Evolutionary conservation across 2,888 invertebrate species (phyloP), one percentile per base, ranked within the genome.

Genomic region (Merodon equestris): DNA sequence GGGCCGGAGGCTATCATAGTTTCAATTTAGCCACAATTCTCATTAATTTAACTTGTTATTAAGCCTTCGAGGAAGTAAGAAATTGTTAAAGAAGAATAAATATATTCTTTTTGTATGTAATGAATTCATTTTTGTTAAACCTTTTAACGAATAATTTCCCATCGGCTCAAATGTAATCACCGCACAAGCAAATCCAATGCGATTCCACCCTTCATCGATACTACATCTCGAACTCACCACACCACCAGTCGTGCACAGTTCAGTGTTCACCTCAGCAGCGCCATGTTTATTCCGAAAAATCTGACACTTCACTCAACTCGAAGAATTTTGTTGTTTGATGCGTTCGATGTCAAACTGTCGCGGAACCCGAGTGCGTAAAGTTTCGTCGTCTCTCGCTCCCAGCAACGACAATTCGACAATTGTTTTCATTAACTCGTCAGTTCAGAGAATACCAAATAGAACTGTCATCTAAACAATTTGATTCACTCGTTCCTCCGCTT

Each of bases 241-340:
- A n/a, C 36, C 36, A 13, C 44, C 27, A 12, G 1, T 4, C 5
- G 12, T 5, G 9, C 3, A 5, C 15, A 73, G 61, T 73, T 73
- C 73, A 79, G 63, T 71, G 76, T 36, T 50, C 38, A 0, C 12
- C n/a, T n/a, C 40, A 27, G 9, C 45, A 53, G 14, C 72, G 68
- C 74, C 79, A 79, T 74, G 57, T 68, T 74, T 50, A 67, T 66
- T 74, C 74, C 74, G 79, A 74, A 79, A 51, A 68, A 53, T 79
- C 44, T 79, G 79, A 74, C 79, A 70, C 58, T 70, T 74, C 60
- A 36, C 56, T 73, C 68, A 64, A 57, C 66, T 27, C 10, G 14
- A 15, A 13, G 51, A 50, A 47, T 58, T 68, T 63, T 75, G 64
- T 64, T 74, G 68, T 79, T 70, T 79, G 77, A 54, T 58, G 58